Percentiles rank a stretch among this genome's conserved stretches.
phyloP scores from a whole-genome alignment of 2,888 invertebrate genomes.

The Chalcis sispes region DNA sequence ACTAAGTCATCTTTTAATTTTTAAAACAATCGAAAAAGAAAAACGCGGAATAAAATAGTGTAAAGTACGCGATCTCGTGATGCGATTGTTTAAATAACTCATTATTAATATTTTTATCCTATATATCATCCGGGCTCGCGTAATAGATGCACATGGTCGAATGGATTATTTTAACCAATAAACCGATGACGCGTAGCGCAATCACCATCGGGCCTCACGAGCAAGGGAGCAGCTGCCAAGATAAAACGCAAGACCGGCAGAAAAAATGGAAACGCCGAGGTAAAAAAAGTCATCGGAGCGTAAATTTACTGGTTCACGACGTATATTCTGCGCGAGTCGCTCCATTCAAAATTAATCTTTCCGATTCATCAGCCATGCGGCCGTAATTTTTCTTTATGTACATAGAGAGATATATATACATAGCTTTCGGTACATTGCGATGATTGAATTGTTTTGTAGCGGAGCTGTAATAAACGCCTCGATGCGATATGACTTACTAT shows the following conservation, averaged over 20 bases:
- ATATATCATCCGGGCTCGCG: too few relatives aligned
- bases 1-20: too few relatives aligned
- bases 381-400: neutral
- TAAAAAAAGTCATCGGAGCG: constrained; percentile 35
- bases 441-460: constrained; percentile 33
- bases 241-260: too few relatives aligned
- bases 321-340: constrained; percentile 12
- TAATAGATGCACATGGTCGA: too few relatives aligned
- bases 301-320: constrained; percentile 20
- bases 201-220: neutral
- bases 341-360: constrained; percentile 47
- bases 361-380: constrained; percentile 23
- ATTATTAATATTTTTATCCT: too few relatives aligned
- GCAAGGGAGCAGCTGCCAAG: neutral
- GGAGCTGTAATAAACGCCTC: constrained; percentile 27
- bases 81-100: too few relatives aligned
- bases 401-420: neutral
- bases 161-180: constrained; percentile 32
- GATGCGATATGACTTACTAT: neutral
- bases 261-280: neutral
- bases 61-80: too few relatives aligned
- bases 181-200: constrained; percentile 1
- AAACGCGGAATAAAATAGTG: too few relatives aligned
- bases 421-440: neutral
- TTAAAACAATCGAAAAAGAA: too few relatives aligned